Evolutionary conservation across 2,888 invertebrate species (phyloP).

Genomic region (Leucophora obtusa): DNA sequence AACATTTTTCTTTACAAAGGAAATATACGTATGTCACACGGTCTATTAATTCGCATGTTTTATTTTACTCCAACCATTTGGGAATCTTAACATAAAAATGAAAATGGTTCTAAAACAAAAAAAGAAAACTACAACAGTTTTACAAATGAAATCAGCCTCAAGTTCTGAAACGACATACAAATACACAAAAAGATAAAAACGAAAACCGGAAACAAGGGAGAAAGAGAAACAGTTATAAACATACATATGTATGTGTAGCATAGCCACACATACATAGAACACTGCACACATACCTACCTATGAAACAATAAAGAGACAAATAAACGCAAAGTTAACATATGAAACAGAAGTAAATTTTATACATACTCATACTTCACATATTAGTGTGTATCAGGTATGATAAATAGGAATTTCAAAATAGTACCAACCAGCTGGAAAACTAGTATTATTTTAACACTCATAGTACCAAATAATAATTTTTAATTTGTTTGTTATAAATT

Average conservation of each 20-base stretch:
- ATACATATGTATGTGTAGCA: background rate
- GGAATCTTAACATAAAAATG: conserved; percentile 1
- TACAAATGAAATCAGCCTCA: background rate
- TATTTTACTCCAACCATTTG: conserved; percentile 23
- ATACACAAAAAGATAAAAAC: background rate
- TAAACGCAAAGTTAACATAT: background rate
- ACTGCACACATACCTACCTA: background rate
- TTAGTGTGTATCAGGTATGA: background rate
- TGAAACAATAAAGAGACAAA: background rate
- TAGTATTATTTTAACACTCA: too few species aligned
- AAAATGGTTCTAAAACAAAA: background rate
- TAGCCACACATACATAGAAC: background rate
- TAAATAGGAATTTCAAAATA: too few species aligned
- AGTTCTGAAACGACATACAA: background rate
- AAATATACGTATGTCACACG: conserved; percentile 50
- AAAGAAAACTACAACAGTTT: background rate
- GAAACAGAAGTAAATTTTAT: conserved; percentile 1
- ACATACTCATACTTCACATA: background rate
- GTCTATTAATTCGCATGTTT: conserved; percentile 56
- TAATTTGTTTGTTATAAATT: too few species aligned
- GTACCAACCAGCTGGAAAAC: too few species aligned
- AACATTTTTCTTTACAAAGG: background rate
- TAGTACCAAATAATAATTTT: too few species aligned
- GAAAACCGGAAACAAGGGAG: background rate
- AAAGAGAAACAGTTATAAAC: background rate